Conservation (phyloP, 2,113 vertebrate species). For the Pipra filicauda region DNA sequence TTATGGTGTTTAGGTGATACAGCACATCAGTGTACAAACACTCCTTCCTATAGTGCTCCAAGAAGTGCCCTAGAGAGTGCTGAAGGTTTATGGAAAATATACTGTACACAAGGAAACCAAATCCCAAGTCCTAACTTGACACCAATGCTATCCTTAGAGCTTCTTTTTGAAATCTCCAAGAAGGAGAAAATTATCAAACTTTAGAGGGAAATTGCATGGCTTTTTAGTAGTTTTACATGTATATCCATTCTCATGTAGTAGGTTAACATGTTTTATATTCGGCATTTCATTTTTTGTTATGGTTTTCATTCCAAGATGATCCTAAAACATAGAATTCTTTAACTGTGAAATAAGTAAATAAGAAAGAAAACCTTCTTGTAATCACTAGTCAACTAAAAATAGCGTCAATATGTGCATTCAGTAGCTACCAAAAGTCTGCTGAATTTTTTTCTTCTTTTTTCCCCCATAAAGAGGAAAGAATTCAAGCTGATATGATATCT, state of each 20-base stretch:
- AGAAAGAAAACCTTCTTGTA: not conserved
- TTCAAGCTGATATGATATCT: not conserved
- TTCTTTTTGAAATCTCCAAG: not conserved
- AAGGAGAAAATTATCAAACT: not conserved
- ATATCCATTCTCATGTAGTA: not conserved
- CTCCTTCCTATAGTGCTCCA: not conserved
- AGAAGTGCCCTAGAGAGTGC: rapidly evolving
- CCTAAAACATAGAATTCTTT: not conserved
- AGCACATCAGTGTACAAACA: not conserved
- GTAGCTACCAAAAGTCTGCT: not conserved
- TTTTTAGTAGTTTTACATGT: not conserved
- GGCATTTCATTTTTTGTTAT: not conserved
- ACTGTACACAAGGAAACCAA: not conserved
- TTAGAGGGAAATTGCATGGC: not conserved
- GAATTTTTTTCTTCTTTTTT: not conserved
- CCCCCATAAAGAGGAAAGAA: not conserved
- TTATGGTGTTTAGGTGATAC: rapidly evolving
- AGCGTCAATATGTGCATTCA: not conserved
- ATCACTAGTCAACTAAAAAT: not conserved
- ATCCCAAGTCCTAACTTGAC: not conserved
- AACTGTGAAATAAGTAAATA: not conserved
- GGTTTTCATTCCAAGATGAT: not conserved
- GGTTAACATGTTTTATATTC: not conserved
- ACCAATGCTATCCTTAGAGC: not conserved
- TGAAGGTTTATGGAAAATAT: not conserved